Evolutionary conservation across 2,888 invertebrate genomes (phyloP), one percentile per base, ranked within the genome.

Genomic region (Dicyrtoma fusca): DNA sequence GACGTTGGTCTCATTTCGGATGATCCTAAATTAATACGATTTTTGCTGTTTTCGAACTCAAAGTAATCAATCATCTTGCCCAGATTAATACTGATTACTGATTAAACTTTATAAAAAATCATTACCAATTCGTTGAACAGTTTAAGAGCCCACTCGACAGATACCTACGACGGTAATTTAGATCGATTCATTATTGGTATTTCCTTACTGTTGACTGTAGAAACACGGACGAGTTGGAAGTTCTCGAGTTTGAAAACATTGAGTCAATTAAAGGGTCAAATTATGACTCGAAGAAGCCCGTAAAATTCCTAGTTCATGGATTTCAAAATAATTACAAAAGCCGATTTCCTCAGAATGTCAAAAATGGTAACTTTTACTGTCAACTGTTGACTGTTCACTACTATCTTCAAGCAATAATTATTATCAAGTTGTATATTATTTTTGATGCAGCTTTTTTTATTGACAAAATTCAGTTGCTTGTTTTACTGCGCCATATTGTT

Each of bases 361-460:
- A 71, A 55, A 55, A 71, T 64, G 71, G 71, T 71, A 64, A 49
- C n/a, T n/a, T n/a, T n/a, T n/a, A n/a, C n/a, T n/a, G n/a, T n/a
- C n/a, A n/a, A n/a, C n/a, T n/a, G n/a, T n/a, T n/a, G n/a, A n/a
- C n/a, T n/a, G n/a, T n/a, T n/a, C n/a, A n/a, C n/a, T n/a, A n/a
- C n/a, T n/a, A n/a, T n/a, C n/a, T n/a, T n/a, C n/a, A n/a, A n/a
- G n/a, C n/a, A n/a, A n/a, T n/a, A n/a, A n/a, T n/a, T n/a, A n/a
- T n/a, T n/a, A n/a, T n/a, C n/a, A n/a, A n/a, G n/a, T n/a, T n/a
- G n/a, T n/a, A n/a, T n/a, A n/a, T n/a, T n/a, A n/a, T n/a, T n/a
- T n/a, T n/a, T n/a, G n/a, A n/a, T n/a, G n/a, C n/a, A n/a, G n/a
- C n/a, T n/a, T n/a, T n/a, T n/a, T n/a, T n/a, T n/a, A n/a, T n/a